These are phyloP conservation scores for Myotis yumanensis DNA, from an alignment of 2,113 vertebrate species.

Conservation along the genomic window DNA sequence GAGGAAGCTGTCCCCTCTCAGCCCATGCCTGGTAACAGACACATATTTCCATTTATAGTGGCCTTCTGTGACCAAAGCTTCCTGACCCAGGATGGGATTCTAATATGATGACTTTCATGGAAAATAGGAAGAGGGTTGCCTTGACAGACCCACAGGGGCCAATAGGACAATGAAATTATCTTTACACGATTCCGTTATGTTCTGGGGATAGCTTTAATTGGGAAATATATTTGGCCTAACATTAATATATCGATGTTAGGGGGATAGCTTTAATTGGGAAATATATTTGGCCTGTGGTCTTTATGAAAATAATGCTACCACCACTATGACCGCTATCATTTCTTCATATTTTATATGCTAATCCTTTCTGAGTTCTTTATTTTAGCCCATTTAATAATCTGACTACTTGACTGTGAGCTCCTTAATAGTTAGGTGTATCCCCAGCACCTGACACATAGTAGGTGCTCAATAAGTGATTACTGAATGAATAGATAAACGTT, in stretches of 20 bases:
- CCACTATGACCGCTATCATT: background rate
- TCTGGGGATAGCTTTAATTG: background rate
- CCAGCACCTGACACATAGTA: background rate
- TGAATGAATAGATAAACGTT: background rate
- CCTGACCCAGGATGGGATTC: background rate
- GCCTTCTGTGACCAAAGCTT: background rate
- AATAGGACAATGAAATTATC: background rate
- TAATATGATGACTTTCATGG: background rate
- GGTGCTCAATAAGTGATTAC: background rate
- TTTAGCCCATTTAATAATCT: background rate
- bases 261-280: background rate
- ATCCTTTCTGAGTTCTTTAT: background rate
- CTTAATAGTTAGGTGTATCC: background rate
- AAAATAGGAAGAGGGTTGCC: background rate
- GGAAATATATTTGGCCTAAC: background rate
- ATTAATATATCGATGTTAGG: too few species aligned
- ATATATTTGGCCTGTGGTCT: background rate
- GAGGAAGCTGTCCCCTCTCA: background rate
- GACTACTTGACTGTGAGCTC: background rate
- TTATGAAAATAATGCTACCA: background rate
- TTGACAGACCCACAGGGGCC: background rate
- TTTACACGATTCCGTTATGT: slow-evolving; percentile 6
- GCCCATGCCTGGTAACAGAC: background rate
- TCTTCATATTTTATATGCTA: background rate
- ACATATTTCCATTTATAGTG: background rate